These are phyloP conservation scores for Adelosebastes latens DNA, from an alignment of 2,797 vertebrate species.

Conservation along the genomic window DNA sequence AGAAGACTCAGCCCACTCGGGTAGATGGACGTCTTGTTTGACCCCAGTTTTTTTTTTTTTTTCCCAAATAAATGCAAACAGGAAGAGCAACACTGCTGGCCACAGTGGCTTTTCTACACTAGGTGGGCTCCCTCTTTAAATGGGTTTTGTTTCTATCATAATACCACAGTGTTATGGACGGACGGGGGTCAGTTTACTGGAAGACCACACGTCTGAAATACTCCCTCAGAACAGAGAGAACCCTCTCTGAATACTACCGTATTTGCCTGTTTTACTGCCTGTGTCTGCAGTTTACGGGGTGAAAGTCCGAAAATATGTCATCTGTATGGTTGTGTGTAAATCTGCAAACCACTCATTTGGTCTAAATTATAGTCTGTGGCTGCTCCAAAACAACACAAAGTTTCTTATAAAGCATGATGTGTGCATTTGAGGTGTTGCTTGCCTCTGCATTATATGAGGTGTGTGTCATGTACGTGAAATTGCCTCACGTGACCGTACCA, in stretches of 20 bases:
- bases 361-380: slow-evolving; percentile 78
- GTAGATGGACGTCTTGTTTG: slow-evolving; percentile 6
- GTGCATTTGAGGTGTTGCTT: slow-evolving; percentile 71
- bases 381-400: slow-evolving; percentile 64
- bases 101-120: slow-evolving; percentile 44
- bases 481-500: slow-evolving; percentile 37
- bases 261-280: slow-evolving; percentile 74
- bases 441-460: slow-evolving; percentile 38
- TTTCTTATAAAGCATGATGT: slow-evolving; percentile 70
- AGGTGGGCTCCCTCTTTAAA: slow-evolving; percentile 65
- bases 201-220: slow-evolving; percentile 75
- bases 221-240: slow-evolving; percentile 60
- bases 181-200: slow-evolving; percentile 66
- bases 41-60: not conserved
- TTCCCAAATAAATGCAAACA: slow-evolving; percentile 37
- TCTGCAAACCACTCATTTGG: slow-evolving; percentile 77
- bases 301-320: slow-evolving; percentile 81
- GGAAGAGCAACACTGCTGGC: slow-evolving; percentile 18
- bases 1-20: not conserved
- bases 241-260: slow-evolving; percentile 65
- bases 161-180: slow-evolving; percentile 62
- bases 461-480: slow-evolving; percentile 19
- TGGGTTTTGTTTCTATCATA: slow-evolving; percentile 71
- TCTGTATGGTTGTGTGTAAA: slow-evolving; percentile 75
- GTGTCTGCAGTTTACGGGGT: slow-evolving; percentile 76